Evolutionary conservation across 2,888 invertebrate genomes (phyloP), one percentile per base, ranked within the genome.

Genomic region (Drosophila infuscata): DNA sequence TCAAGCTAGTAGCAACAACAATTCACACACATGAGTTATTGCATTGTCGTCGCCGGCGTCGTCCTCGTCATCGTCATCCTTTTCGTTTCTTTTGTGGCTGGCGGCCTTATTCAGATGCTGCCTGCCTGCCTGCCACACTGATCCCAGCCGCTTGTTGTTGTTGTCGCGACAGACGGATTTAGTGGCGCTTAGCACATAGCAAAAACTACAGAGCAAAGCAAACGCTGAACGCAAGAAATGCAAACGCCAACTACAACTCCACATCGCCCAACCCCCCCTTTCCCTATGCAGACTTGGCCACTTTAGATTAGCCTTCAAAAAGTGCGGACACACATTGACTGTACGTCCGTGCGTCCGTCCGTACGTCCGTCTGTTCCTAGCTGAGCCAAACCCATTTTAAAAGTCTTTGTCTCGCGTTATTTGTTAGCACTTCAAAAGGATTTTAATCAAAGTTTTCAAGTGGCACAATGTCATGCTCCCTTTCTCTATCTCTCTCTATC

Each of bases 381-480:
- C 25, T 11, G 12, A 33, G 38, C 33, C 29, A 25, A 36, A 53
- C 36, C 32, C 61, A 41, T 65, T 57, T 56, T 38, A 8, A 51
- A 83, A 69, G 76, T 79, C 86, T 82, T 88, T 88, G 79, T 83
- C 89, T 71, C 76, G 76, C 87, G 76, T 83, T 84, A 89, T 84
- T 89, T 89, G 83, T 86, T 89, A 79, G 87, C 83, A 84, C 84
- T 84, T 84, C 84, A 86, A 81, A 88, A 86, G 89, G 89, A 84
- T 84, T 84, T 84, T 88, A 88, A 84, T 84, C 84, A 84, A 88
- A 84, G 84, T 84, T 84, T 89, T 88, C 76, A 89, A 84, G 87
- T 83, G 87, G 53, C 83, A 74, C 74, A 70, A 56, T 70, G 68
- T 75, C 73, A 58, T 71, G 57, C 57, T 52, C 38, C 20, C 49